phyloP scores from a whole-genome alignment of 1,140 invertebrate genomes.

The Lepidostoma basale region DNA sequence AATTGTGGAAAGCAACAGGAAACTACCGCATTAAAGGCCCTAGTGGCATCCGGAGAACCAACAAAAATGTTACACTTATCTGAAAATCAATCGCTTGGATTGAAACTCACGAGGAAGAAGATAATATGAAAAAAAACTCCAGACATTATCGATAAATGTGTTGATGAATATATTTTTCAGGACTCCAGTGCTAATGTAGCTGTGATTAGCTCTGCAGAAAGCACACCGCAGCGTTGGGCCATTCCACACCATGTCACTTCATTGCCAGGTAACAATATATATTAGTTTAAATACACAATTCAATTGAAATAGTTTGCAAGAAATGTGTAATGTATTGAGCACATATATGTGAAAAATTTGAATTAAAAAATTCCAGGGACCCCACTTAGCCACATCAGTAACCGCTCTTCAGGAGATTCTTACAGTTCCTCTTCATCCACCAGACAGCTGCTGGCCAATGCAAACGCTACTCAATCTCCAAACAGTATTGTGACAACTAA shows the following conservation, averaged over 20 bases:
- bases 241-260: slow-evolving; percentile 59
- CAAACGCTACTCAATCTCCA: slow-evolving; percentile 19
- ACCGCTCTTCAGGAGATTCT: slow-evolving; percentile 74
- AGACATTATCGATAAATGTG: too few relatives aligned
- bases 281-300: not conserved
- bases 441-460: slow-evolving; percentile 63
- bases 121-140: too few relatives aligned
- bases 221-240: slow-evolving; percentile 58
- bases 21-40: too few relatives aligned
- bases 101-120: too few relatives aligned
- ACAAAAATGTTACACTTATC: too few relatives aligned
- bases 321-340: too few relatives aligned
- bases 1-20: too few relatives aligned
- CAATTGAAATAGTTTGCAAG: not conserved
- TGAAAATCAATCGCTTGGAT: too few relatives aligned
- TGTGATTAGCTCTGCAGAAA: slow-evolving; percentile 48
- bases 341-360: not conserved
- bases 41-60: too few relatives aligned
- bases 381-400: slow-evolving; percentile 68
- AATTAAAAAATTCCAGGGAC: slow-evolving; percentile 59
- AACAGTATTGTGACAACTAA: slow-evolving; percentile 19
- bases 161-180: slow-evolving; percentile 22
- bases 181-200: slow-evolving; percentile 38
- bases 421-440: slow-evolving; percentile 76
- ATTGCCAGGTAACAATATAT: slow-evolving; percentile 50